Percentiles rank a stretch among this genome's conserved stretches.
Evolutionary conservation across 2,888 invertebrate species (phyloP).

Genomic region (Agrotis segetum): DNA sequence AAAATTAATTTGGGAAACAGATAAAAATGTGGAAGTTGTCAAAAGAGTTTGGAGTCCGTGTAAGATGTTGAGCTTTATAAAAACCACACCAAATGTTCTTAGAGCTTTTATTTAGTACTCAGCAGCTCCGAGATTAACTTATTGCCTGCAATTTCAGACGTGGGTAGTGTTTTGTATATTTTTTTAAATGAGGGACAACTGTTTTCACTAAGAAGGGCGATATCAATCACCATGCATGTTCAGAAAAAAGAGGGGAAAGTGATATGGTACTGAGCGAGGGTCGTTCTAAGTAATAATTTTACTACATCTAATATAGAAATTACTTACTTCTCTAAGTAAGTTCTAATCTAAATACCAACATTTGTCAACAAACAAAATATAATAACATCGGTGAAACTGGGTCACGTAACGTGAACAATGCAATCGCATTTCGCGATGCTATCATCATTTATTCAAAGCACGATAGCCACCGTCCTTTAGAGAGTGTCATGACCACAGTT

Average conservation of each 20-base stretch:
- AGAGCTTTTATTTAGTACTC: neutral
- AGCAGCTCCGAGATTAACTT: neutral
- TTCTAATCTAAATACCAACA: neutral
- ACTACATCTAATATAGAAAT: no score
- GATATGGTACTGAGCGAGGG: no score
- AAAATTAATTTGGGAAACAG: neutral
- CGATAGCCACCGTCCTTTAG: constrained; percentile 16
- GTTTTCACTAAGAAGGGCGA: no score
- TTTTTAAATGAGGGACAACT: no score
- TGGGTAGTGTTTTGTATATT: no score
- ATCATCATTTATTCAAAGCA: constrained; percentile 47
- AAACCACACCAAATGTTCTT: neutral
- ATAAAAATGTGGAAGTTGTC: neutral
- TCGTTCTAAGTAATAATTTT: no score
- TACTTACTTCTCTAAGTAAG: no score
- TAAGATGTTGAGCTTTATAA: no score
- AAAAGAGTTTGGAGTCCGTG: neutral
- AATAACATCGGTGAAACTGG: neutral
- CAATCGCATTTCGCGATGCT: constrained; percentile 35
- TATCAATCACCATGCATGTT: no score
- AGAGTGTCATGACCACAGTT: constrained; percentile 39
- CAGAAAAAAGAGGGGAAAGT: no score
- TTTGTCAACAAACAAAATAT: neutral
- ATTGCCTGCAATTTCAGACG: no score
- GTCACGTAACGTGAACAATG: constrained; percentile 14